These are phyloP conservation scores for Laspeyria flexula DNA, from an alignment of 2,888 invertebrate genomes.

Conservation along the genomic window DNA sequence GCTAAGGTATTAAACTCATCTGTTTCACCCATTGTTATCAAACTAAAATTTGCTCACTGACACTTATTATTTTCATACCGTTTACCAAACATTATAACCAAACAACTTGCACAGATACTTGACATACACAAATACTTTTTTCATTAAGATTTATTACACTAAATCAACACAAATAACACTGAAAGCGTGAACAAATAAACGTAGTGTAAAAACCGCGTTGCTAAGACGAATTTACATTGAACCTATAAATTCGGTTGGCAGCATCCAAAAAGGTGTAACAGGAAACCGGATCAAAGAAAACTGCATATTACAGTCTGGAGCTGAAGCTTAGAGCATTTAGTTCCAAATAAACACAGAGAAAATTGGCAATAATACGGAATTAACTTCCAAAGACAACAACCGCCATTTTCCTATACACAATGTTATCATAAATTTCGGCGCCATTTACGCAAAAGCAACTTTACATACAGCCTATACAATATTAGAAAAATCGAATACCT, in stretches of 20 bases:
- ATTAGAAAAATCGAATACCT: too few species aligned
- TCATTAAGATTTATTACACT: background rate
- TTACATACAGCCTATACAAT: conserved; percentile 18
- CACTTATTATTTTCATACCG: conserved; percentile 26
- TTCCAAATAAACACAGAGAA: conserved; percentile 27
- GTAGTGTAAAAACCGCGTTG: conserved; percentile 50
- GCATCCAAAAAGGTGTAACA: conserved; percentile 1
- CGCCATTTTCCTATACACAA: conserved; percentile 72
- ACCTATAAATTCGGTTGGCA: conserved; percentile 7
- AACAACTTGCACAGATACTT: conserved; percentile 1
- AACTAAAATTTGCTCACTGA: conserved; percentile 39
- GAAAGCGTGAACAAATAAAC: conserved; percentile 42
- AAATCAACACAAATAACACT: conserved; percentile 30
- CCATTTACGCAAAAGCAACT: conserved; percentile 5
- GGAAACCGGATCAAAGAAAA: background rate
- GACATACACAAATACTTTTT: conserved; percentile 7
- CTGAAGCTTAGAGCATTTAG: conserved; percentile 1
- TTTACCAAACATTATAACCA: conserved; percentile 6
- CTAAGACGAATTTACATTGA: conserved; percentile 14
- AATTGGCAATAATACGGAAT: conserved; percentile 36
- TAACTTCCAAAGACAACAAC: conserved; percentile 69
- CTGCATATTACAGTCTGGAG: conserved; percentile 3
- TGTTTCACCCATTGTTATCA: conserved; percentile 74
- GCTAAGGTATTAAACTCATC: conserved; percentile 91
- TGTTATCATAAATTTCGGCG: conserved; percentile 8